Base-by-base conservation (phyloP, 2,888 invertebrate species). In the Oxyteleia sp. region DNA sequence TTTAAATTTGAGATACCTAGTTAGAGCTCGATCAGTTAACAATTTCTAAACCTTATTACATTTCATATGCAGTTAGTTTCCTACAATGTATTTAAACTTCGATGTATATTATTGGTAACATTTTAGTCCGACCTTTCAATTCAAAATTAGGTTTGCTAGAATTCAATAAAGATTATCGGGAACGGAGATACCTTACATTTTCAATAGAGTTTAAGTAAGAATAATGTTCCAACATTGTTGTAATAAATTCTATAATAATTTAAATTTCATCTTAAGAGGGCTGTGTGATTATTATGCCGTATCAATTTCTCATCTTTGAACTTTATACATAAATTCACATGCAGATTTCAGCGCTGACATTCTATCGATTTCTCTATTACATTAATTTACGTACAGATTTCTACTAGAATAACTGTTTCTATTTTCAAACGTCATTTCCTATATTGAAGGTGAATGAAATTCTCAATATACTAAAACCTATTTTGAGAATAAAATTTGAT, bases 1-100 rank as follows among this genome's bases (percentile, higher is more conserved):
- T 64, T 75, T 66, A 47, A 57, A 75, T 75, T 75, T 41, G 41
- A 47, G 47, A 75, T 49, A 45, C 35, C 35, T 13, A 45, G 57
- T 75, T 75, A 29, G 11, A 57, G 57, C 57, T 66, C 32, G 64
- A 75, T 64, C 64, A 64, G 64, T 75, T 59, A 59, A 23, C 23
- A 23, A 74, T 61, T 74, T 26, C 26, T 63, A 45, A 74, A 53
- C 53, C 63, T 63, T 63, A 74, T 63, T 74, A 26, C 53, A 41
- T 63, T 51, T 61, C 51, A 38, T 57, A 23, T n/a, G 57, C 3
- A 49, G 49, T 23, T n/a, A 7, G 7, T 20, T n/a, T 35, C 23
- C 51, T 26, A 66, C 66, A 53, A 53, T 66, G 66, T 16, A 47
- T 51, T 66, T 53, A 29, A 10, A 38, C 13, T 61, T 61, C 5